Base-by-base conservation (phyloP, 1,140 invertebrate species). In the Scaptomyza hsui region DNA sequence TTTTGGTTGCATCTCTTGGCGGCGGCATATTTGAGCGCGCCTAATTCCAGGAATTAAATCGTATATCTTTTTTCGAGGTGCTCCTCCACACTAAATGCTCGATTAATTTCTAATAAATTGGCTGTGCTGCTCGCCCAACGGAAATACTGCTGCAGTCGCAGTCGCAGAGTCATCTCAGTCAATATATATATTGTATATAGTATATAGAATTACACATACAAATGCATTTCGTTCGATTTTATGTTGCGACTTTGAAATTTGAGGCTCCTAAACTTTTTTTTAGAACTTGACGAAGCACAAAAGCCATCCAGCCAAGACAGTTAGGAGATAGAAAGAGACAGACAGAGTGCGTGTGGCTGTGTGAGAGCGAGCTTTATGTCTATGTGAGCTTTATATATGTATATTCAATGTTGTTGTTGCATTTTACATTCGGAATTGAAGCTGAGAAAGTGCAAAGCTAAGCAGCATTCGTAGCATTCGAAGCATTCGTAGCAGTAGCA, bases 91-190 rank as follows among this genome's bases (percentile, higher is more conserved):
- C 61, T 89, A 89, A 89, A 89, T 89, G 85, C 85, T 89, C 85
- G 85, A 89, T 89, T 89, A 89, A 82, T 89, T 89, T 89, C 85
- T 89, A 89, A 89, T 89, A 89, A 89, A 89, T 85, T 89, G 86
- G 80, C 57, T 53, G 64, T 53, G 64, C 55, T 56, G 53, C 55
- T 56, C 45, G 51, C 19, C 19, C 51, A 68, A 41, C 52, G 68
- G 70, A 86, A 78, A 86, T 88, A 72, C 72, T 85, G 75, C 72
- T 85, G 80, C 79, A 37, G 32, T 55, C 35, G 51, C 53, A 24
- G 4, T 21, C 56, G 35, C 18, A 47, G 41, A 35, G 39, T 26
- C 57, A 48, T 32, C n/a, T n/a, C n/a, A n/a, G 7, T 32, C 37
- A 6, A 47, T 21, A 47, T 47, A 47, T 10, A 24, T 45, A 45